These are phyloP conservation scores for Drosophila sproati DNA, from an alignment of 1,140 invertebrate genomes.

Conservation along the genomic window DNA sequence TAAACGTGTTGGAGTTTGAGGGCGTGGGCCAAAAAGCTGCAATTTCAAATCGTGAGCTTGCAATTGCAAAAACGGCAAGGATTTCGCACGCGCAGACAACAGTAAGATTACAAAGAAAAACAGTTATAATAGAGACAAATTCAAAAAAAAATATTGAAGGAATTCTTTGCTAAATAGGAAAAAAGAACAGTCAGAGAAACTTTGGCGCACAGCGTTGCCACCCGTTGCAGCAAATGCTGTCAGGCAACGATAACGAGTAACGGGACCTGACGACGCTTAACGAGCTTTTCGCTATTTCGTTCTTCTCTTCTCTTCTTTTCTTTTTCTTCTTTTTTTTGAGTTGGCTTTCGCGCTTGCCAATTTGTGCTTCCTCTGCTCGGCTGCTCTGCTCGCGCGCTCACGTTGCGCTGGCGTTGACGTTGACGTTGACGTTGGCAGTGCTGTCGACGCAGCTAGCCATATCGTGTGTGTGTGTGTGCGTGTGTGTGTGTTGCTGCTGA, in stretches of 20 bases:
- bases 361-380: conserved; percentile 13
- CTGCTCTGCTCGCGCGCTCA: conserved; percentile 10
- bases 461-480: conserved; percentile 2
- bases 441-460: not conserved
- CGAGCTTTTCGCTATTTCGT: conserved; percentile 29
- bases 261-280: conserved; percentile 30
- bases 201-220: conserved; percentile 53
- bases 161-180: not conserved
- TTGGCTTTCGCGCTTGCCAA: conserved; percentile 34
- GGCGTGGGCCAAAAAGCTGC: conserved; percentile 27
- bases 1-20: not conserved
- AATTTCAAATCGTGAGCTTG: not conserved
- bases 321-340: conserved; percentile 13
- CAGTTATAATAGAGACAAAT: not conserved
- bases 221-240: conserved; percentile 14
- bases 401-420: conserved; percentile 24
- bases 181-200: not conserved
- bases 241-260: conserved; percentile 44
- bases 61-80: not conserved
- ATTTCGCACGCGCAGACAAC: conserved; percentile 16
- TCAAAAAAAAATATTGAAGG: not conserved
- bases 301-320: not conserved
- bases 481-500: conserved; percentile 11
- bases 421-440: conserved; percentile 11
- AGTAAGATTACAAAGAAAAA: conserved; percentile 15